phyloP scores from a whole-genome alignment of 2,113 vertebrate genomes.

The Lutjanus erythropterus region DNA sequence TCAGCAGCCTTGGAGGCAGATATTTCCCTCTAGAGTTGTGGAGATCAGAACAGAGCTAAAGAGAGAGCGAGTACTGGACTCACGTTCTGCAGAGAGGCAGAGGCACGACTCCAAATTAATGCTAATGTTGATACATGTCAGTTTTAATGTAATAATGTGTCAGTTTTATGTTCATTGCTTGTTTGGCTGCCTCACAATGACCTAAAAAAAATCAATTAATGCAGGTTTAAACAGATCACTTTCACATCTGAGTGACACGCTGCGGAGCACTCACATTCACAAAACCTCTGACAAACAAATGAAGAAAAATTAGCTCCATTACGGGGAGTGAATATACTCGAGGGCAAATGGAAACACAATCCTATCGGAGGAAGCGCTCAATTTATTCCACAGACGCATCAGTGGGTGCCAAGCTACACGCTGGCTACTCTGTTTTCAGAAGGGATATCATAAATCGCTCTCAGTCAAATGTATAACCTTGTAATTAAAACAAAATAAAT shows the following conservation, averaged over 20 bases:
- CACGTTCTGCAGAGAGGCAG: not conserved
- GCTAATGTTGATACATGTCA: not conserved
- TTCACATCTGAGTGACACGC: conserved; percentile 1
- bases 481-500: conserved; percentile 82
- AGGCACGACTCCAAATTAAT: not conserved
- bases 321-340: conserved; percentile 51
- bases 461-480: conserved; percentile 66
- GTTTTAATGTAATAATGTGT: not conserved
- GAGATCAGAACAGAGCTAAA: not conserved
- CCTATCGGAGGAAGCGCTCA: conserved; percentile 58
- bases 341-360: conserved; percentile 69
- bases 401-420: conserved; percentile 55
- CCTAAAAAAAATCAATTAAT: not conserved
- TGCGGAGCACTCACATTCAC: conserved; percentile 36
- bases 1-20: not conserved
- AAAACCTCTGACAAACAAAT: conserved; percentile 44
- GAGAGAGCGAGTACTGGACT: not conserved
- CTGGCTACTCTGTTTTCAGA: conserved; percentile 55
- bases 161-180: not conserved
- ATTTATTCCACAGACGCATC: conserved; percentile 60
- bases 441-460: conserved; percentile 66
- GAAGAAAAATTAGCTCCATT: conserved; percentile 71
- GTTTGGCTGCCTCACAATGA: not conserved
- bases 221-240: not conserved
- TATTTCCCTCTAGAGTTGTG: not conserved